Evolutionary conservation across 2,888 invertebrate species (phyloP), one percentile per base, ranked within the genome.

Genomic region (Apamea sordens): DNA sequence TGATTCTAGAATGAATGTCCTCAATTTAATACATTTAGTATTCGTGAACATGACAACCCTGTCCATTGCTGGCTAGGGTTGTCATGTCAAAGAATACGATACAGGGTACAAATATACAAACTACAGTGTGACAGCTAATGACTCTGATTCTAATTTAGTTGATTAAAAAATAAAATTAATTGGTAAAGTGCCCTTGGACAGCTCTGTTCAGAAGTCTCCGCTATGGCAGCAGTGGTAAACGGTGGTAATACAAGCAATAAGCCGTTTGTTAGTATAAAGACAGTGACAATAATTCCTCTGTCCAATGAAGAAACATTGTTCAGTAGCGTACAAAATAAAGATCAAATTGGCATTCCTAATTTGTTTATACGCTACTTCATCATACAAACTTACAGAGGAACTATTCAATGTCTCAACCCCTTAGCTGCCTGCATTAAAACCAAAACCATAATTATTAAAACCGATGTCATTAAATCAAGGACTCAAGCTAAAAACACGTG

Each of bases 401-500:
- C 56, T 28, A 67, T 41, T 61, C 44, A 64, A 47, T 69, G 47
- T 70, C 64, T 61, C n/a, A 56, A 68, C 56, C 41, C 61, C 65
- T 69, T 77, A 59, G 64, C 68, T 59, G 74, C 63, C 50, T 83
- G 76, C 67, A 78, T 63, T 53, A 74, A 71, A 74, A 71, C 41
- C 72, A 71, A 71, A 64, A 71, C 11, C 36, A 71, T 71, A 36
- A 41, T 71, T 6, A 64, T 61, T 77, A 76, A 71, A 72, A 67
- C 64, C 76, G 41, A 72, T 71, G 67, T 77, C 59, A 68, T 76
- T 92, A 93, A 94, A 94, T 93, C 92, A 93, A 93, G 94, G 92
- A 92, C 91, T 88, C 80, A 91, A 93, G 94, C 95, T 93, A 89
- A 94, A 93, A 93, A 94, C 92, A 94, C 90, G 93, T 95, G 94